Percentiles rank a stretch among this genome's conserved stretches.
These are phyloP conservation scores for Podocnemis expansa DNA, from an alignment of 2,113 vertebrate species.

Conservation along the genomic window DNA sequence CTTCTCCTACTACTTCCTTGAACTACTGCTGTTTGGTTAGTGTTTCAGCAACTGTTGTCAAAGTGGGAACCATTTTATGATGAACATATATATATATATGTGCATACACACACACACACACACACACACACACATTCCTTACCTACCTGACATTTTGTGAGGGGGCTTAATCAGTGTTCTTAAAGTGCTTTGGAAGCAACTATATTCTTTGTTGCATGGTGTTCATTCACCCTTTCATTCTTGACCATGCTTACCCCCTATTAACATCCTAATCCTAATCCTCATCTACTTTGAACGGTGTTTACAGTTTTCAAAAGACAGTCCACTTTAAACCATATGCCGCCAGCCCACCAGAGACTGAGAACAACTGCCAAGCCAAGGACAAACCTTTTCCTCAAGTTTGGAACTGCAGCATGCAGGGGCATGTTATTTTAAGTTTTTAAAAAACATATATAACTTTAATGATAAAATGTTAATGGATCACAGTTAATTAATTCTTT, in stretches of 20 bases:
- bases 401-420: not conserved
- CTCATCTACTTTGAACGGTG: not conserved
- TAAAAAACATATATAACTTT: not conserved
- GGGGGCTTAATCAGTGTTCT: not conserved
- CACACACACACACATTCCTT: too few species aligned
- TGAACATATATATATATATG: accelerated
- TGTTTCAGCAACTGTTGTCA: accelerated
- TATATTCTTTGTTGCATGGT: too few species aligned
- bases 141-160: not conserved
- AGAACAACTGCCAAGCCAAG: not conserved
- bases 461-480: conserved; percentile 14
- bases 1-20: too few species aligned
- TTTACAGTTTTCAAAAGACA: not conserved
- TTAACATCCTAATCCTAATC: not conserved
- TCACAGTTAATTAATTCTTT: conserved; percentile 42
- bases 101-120: too few species aligned
- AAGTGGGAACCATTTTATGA: not conserved
- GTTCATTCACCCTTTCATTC: not conserved
- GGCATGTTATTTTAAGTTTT: conserved; percentile 12
- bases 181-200: not conserved
- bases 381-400: not conserved
- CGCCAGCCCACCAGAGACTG: not conserved
- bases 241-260: not conserved
- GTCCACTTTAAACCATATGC: not conserved
- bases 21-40: not conserved